phyloP scores from a whole-genome alignment of 2,888 invertebrate genomes.

The Coecobrya sp. region DNA sequence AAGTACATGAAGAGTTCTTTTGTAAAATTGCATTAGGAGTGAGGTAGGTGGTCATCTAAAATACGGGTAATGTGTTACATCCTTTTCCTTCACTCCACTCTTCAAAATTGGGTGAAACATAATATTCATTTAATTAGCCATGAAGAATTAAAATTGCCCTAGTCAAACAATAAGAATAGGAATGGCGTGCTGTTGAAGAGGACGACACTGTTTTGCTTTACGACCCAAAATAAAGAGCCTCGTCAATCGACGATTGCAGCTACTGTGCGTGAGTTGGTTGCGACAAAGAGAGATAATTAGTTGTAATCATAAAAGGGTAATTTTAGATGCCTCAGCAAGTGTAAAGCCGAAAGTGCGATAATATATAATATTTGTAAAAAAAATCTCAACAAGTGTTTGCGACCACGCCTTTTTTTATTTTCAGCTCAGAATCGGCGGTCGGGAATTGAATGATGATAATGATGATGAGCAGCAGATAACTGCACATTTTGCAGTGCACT shows the following conservation, averaged over 20 bases:
- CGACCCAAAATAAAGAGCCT: neutral
- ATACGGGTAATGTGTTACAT: constrained; percentile 55
- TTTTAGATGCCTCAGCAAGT: constrained; percentile 47
- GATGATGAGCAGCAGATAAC: neutral
- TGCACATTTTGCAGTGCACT: constrained; percentile 10
- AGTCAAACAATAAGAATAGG: constrained; percentile 59
- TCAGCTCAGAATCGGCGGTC: neutral
- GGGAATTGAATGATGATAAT: constrained; percentile 49
- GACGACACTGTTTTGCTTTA: neutral
- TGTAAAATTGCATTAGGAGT: neutral
- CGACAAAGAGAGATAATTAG: neutral
- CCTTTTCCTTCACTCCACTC: constrained; percentile 40
- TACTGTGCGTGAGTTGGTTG: neutral
- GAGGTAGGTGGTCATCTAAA: constrained; percentile 64
- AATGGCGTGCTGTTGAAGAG: neutral
- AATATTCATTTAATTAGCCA: constrained; percentile 71
- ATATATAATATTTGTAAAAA: constrained; percentile 25
- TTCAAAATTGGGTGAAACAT: constrained; percentile 68
- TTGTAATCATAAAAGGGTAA: neutral
- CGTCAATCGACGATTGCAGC: neutral
- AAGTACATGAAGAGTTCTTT: neutral
- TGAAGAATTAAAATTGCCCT: constrained; percentile 69
- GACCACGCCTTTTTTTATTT: constrained; percentile 71
- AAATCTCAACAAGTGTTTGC: constrained; percentile 4
- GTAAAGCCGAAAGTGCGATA: constrained; percentile 74